These are phyloP conservation scores for Thelaira solivaga DNA, from an alignment of 2,888 invertebrate species.

Conservation along the genomic window DNA sequence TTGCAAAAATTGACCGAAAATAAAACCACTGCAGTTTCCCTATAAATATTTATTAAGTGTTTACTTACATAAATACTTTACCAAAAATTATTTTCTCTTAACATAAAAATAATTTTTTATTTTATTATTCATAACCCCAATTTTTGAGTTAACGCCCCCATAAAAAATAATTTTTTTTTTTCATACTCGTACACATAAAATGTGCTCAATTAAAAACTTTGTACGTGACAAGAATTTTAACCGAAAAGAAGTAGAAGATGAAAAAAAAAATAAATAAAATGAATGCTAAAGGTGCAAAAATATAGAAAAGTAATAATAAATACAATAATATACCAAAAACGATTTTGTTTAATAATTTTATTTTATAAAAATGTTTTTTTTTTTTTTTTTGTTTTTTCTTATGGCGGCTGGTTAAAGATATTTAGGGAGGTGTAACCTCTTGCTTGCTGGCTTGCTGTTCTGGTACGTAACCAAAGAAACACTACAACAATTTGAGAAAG, in stretches of 20 bases:
- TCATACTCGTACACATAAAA: no score
- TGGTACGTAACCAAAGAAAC: neutral
- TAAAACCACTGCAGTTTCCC: neutral
- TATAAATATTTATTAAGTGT: constrained; percentile 48
- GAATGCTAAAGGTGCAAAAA: constrained; percentile 18
- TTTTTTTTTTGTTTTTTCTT: constrained; percentile 3
- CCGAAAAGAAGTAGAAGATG: constrained; percentile 1
- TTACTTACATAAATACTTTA: constrained; percentile 25
- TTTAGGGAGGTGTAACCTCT: constrained; percentile 41
- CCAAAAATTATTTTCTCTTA: neutral
- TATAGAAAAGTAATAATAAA: constrained; percentile 8
- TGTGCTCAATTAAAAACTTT: constrained; percentile 73
- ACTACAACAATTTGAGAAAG: constrained; percentile 7
- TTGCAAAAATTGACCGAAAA: neutral
- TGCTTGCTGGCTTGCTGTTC: constrained; percentile 1
- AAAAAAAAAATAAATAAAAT: constrained; percentile 5
- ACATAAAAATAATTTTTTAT: neutral
- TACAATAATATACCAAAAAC: constrained; percentile 10
- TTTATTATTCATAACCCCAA: constrained; percentile 51
- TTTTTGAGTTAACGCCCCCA: constrained; percentile 54
- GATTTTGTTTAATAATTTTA: constrained; percentile 37
- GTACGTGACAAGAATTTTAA: constrained; percentile 73
- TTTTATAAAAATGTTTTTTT: constrained; percentile 35
- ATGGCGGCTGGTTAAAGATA: constrained; percentile 10
- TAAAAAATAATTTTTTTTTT: constrained; percentile 30